Evolutionary conservation across 2,113 vertebrate species (phyloP).

Genomic region (Crotalus helleri): DNA sequence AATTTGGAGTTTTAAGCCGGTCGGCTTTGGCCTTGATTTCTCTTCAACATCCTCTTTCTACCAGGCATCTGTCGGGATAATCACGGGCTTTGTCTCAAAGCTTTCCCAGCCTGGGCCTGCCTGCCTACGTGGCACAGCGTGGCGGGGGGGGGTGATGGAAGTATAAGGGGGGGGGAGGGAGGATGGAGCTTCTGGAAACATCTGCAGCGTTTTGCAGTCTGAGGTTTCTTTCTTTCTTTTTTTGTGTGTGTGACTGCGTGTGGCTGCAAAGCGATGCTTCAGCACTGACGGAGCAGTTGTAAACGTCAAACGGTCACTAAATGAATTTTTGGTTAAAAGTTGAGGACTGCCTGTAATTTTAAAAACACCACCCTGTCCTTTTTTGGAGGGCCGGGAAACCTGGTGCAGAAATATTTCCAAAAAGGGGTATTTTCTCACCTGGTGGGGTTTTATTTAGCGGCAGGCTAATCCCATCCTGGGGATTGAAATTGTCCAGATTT

Average conservation of each 20-base stretch:
- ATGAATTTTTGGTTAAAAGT: no score
- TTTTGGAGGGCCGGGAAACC: no score
- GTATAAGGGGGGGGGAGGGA: no score
- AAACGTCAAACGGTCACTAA: no score
- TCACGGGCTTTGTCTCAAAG: not conserved
- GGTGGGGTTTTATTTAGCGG: no score
- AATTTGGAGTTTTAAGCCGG: not conserved
- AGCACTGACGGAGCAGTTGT: not conserved
- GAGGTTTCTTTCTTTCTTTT: not conserved
- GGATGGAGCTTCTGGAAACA: not conserved
- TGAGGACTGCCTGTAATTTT: no score
- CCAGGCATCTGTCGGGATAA: not conserved
- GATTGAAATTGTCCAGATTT: not conserved
- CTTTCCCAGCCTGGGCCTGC: not conserved
- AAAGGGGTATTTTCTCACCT: no score
- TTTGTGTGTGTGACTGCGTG: no score
- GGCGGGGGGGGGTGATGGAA: rapidly evolving
- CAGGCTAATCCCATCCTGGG: not conserved
- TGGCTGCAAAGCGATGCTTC: not conserved
- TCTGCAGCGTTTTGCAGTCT: not conserved
- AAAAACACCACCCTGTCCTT: no score
- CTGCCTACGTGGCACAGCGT: not conserved
- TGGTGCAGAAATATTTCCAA: no score
- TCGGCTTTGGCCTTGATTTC: not conserved
- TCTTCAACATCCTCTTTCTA: not conserved